Percentiles rank a stretch among this genome's conserved stretches.
Evolutionary conservation across 2,888 invertebrate species (phyloP).

Genomic region (Periphyllus acericola): DNA sequence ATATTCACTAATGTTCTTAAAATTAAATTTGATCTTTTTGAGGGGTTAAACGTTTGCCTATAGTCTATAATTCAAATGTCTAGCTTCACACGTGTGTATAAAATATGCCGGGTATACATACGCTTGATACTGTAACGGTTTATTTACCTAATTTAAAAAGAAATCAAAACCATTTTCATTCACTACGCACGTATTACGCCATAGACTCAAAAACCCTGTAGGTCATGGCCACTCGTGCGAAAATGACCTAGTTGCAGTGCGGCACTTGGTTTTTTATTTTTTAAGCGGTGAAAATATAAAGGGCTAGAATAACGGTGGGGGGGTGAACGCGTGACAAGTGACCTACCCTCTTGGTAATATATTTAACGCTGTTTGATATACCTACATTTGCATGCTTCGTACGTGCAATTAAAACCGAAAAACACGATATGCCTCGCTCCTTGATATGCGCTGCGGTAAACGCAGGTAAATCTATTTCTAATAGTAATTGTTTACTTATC

Average conservation of each 20-base stretch:
- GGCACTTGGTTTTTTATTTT: conserved; percentile 16
- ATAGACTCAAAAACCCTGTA: not conserved
- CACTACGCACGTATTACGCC: not conserved
- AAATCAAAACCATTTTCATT: conserved; percentile 44
- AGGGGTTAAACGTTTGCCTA: too few relatives aligned
- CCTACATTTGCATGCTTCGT: not conserved
- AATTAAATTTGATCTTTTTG: too few relatives aligned
- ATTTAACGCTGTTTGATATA: conserved; percentile 1
- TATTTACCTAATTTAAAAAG: not conserved
- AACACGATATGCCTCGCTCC: not conserved
- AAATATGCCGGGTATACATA: not conserved
- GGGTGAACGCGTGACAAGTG: conserved; percentile 8
- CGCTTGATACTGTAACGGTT: not conserved
- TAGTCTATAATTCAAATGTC: too few relatives aligned
- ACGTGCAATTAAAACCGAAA: conserved; percentile 33
- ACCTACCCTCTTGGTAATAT: conserved; percentile 13
- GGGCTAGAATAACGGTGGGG: conserved; percentile 9
- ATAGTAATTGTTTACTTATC: not conserved
- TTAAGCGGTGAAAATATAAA: conserved; percentile 1
- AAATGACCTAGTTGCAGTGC: conserved; percentile 29
- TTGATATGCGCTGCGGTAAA: not conserved
- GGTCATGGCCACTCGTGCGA: conserved; percentile 30
- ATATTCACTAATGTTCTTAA: too few relatives aligned
- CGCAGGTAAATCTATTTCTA: not conserved
- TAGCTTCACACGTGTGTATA: too few relatives aligned